Evolutionary conservation across 2,888 invertebrate genomes (phyloP).

Genomic region (Carcina quercana): DNA sequence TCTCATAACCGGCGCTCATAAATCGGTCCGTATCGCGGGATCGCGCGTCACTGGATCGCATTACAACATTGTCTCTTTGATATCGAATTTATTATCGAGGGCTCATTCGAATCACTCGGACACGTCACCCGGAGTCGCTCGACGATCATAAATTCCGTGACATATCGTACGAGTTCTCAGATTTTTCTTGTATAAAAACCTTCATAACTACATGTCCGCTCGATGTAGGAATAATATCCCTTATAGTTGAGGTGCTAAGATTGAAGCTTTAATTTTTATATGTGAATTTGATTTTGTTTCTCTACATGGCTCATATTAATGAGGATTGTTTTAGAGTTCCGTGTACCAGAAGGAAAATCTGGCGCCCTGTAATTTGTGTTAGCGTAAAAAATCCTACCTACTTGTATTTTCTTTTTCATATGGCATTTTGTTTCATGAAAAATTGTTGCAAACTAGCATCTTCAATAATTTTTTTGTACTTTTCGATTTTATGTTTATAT

Average conservation of each 20-base stretch:
- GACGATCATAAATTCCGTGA: conserved; percentile 63
- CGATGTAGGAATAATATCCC: conserved; percentile 20
- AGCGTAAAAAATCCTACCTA: too few species aligned
- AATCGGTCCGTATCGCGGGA: conserved; percentile 53
- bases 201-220: conserved; percentile 4
- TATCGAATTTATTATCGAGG: conserved; percentile 59
- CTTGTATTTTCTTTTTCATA: too few species aligned
- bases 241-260: conserved; percentile 30
- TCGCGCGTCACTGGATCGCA: conserved; percentile 55
- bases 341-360: too few species aligned
- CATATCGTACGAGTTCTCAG: conserved; percentile 57
- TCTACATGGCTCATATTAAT: conserved; percentile 60
- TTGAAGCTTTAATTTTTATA: conserved; percentile 23
- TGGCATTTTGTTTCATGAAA: too few species aligned
- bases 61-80: conserved; percentile 65
- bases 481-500: conserved; percentile 48
- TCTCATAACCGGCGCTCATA: conserved; percentile 44
- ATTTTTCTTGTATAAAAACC: conserved; percentile 50
- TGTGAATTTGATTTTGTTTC: conserved; percentile 18
- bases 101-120: conserved; percentile 52
- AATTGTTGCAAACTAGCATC: too few species aligned
- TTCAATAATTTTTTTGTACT: conserved; percentile 52
- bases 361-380: too few species aligned
- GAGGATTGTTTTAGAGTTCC: conserved; percentile 46
- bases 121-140: conserved; percentile 50